Evolutionary conservation across 2,113 vertebrate species (phyloP), one percentile per base, ranked within the genome.

Genomic region (Mixornis gularis): DNA sequence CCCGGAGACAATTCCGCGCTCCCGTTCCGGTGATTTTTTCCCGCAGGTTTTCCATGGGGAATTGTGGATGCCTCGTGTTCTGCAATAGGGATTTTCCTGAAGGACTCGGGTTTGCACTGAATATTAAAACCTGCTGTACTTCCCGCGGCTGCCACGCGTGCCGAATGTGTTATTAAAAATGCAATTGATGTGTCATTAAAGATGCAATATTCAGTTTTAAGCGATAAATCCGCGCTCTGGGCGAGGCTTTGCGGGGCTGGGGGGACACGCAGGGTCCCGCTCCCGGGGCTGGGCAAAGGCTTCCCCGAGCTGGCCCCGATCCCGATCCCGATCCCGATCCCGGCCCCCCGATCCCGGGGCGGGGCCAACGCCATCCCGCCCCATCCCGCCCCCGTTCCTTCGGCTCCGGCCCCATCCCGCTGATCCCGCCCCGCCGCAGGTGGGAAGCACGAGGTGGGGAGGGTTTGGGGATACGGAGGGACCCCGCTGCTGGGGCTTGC

Each of bases 401-500:
- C 21, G 20, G 55, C 32, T 24, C 11, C 29, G 8, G 36, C 44
- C 44, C 32, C 62, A 1, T 17, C 25, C 38, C 32, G 20, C 26
- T 3, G 29, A 1, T 29, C 30, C 44, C 56, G 34, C 56, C 56
- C 22, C 26, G 56, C 34, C 56, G 56, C 24, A 7, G 56, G 56
- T 64, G 48, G n/a, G 21, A 4, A 16, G 41, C 10, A 13, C 17
- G 7, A 15, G 9, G 4, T 5, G 6, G 30, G 41, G 5, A 3
- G 11, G 27, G 17, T 9, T 21, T 4, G 49, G 79, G 36, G 27
- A 6, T 18, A 1, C 38, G 11, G 17, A 4, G 17, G 19, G 19
- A 0, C 10, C 1, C 8, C 1, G 1, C 9, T 4, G n/a, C 8
- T 4, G 60, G n/a, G 11, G 16, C 64, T 56, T 7, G 44, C 69